Conservation (phyloP, 2,888 invertebrate species). For the Pterostichus niger region DNA sequence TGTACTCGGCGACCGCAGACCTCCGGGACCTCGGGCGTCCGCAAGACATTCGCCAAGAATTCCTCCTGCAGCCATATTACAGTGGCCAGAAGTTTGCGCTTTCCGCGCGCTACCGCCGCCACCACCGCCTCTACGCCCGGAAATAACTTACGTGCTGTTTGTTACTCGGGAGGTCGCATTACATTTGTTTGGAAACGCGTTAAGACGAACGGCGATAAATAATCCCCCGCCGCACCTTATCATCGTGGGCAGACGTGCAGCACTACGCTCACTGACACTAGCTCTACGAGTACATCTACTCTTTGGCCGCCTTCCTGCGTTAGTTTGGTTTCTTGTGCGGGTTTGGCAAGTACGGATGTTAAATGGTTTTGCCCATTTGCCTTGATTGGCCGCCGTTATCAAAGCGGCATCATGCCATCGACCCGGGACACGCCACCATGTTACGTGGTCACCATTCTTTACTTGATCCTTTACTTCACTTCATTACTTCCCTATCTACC, state of each 20-base stretch:
- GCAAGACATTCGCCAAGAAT: slow-evolving; percentile 74
- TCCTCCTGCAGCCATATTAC: slow-evolving; percentile 74
- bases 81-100: slow-evolving; percentile 57
- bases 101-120: slow-evolving; percentile 11
- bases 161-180: slow-evolving; percentile 67
- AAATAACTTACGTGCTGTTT: slow-evolving; percentile 75
- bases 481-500: neutral
- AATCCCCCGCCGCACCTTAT: slow-evolving; percentile 68
- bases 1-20: slow-evolving; percentile 76
- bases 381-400: slow-evolving; percentile 72
- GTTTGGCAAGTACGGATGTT: slow-evolving; percentile 70
- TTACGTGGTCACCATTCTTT: neutral
- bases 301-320: slow-evolving; percentile 4
- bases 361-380: slow-evolving; percentile 72
- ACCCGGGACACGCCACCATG: slow-evolving; percentile 1
- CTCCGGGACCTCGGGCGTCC: slow-evolving; percentile 75
- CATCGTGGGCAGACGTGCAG: slow-evolving; percentile 45
- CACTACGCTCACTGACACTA: slow-evolving; percentile 39
- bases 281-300: slow-evolving; percentile 3
- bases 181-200: slow-evolving; percentile 74
- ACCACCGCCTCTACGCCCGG: slow-evolving; percentile 70
- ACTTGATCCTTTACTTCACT: neutral
- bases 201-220: slow-evolving; percentile 76
- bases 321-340: slow-evolving; percentile 48
- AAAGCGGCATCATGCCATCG: slow-evolving; percentile 21